Conservation (phyloP, 2,888 invertebrate species). For the Nomada fabriciana region DNA sequence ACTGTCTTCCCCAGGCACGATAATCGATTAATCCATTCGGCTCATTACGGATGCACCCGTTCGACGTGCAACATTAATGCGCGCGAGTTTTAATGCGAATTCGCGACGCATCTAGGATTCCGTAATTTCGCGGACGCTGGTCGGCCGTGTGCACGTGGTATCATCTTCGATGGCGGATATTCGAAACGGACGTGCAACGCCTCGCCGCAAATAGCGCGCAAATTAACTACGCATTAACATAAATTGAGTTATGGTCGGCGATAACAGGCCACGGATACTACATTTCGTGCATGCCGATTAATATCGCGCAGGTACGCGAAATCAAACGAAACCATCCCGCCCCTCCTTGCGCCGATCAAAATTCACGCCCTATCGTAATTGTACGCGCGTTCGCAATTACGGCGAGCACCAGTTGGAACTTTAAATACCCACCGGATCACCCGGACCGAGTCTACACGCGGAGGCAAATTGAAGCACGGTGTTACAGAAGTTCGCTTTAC, state of each 20-base stretch:
- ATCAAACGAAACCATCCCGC: constrained; percentile 6
- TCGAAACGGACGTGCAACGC: constrained; percentile 27
- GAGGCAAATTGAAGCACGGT: too few relatives aligned
- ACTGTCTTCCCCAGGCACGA: background rate
- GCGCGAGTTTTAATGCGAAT: constrained; percentile 26
- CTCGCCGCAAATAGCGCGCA: constrained; percentile 38
- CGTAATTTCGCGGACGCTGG: constrained; percentile 29
- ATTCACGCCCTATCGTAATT: constrained; percentile 31
- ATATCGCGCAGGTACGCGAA: constrained; percentile 7
- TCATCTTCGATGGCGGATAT: constrained; percentile 46
- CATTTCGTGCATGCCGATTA: constrained; percentile 47
- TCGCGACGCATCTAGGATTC: constrained; percentile 21
- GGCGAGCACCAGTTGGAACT: too few relatives aligned
- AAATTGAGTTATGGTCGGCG: constrained; percentile 50
- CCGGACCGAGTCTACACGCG: too few relatives aligned
- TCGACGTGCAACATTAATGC: background rate
- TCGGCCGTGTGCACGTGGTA: constrained; percentile 12
- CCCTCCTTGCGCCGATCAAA: constrained; percentile 3
- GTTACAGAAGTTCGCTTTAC: too few relatives aligned
- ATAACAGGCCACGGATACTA: constrained; percentile 27
- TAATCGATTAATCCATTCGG: constrained; percentile 13
- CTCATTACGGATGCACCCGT: background rate
- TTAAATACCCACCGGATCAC: too few relatives aligned
- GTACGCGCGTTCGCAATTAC: too few relatives aligned
- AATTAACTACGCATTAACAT: constrained; percentile 58